Evolutionary conservation across 2,797 vertebrate genomes (phyloP), one percentile per base, ranked within the genome.

Genomic region (Hypotaenidia okinawae): DNA sequence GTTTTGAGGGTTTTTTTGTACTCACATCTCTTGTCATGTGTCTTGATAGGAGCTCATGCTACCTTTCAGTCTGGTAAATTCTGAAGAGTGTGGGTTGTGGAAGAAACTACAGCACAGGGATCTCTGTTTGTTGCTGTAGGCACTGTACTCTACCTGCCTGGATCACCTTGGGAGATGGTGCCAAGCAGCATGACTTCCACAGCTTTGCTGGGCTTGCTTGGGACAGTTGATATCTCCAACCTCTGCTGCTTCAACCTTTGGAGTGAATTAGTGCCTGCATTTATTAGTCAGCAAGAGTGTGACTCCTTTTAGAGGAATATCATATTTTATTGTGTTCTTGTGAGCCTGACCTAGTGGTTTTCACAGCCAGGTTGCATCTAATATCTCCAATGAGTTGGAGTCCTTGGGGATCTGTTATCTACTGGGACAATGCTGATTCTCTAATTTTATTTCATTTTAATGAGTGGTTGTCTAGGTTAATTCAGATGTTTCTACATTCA

Each of bases 11-110:
- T 32, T 32, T 24, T 25, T 32, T 13, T 8, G 6, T 24, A 6
- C 23, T 78, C 0, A 0, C 22, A 7, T 67, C 13, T 58, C 11
- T 84, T 92, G 35, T 24, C 3, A 1, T 16, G 9, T 77, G 5
- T 82, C 24, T 92, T 63, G 10, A 15, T 74, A 39, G 1, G 6
- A 39, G 9, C 5, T 66, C 2, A 51, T 47, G n/a, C 59, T 18
- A 37, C 35, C 16, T 82, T 81, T 55, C 54, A 17, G 13, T 51
- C 24, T 67, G 12, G 66, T 83, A 49, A 74, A 39, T 76, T 87
- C 23, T 88, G 47, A 55, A 52, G 16, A 68, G 25, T 18, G 11
- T 24, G 8, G 32, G 11, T 70, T 87, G 25, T 84, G 58, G 23
- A 55, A 67, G 52, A 87, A 73, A 17, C 18, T 77, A 28, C 19